A percentile compares a stretch with the other conserved stretches of the same genome.
These are phyloP conservation scores for Drosophila quinaria DNA, from an alignment of 2,888 invertebrate species.

Conservation along the genomic window DNA sequence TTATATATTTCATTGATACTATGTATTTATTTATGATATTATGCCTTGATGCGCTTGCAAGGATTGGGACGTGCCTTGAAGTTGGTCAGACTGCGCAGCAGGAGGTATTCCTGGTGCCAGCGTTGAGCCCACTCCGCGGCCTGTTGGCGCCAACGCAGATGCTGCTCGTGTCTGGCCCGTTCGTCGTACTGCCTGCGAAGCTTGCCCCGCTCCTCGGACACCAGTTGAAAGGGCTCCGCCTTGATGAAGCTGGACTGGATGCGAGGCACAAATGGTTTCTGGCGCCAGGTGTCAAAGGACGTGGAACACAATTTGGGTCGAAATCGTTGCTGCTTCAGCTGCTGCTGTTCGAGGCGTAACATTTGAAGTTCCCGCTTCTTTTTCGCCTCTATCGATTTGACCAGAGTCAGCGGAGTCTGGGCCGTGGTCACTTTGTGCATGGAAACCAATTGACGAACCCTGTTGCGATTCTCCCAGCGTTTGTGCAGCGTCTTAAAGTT, in stretches of 20 bases:
- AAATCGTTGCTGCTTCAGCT: neutral
- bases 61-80: slow-evolving; percentile 67
- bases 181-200: slow-evolving; percentile 46
- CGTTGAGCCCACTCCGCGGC: slow-evolving; percentile 13
- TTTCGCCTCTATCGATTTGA: slow-evolving; percentile 32
- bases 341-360: neutral
- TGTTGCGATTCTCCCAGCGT: slow-evolving; percentile 27
- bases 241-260: slow-evolving; percentile 33
- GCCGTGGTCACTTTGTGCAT: slow-evolving; percentile 44
- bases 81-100: slow-evolving; percentile 45
- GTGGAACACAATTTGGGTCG: neutral
- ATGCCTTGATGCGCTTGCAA: slow-evolving; percentile 28
- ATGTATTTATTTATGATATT: slow-evolving; percentile 1
- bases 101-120: slow-evolving; percentile 20
- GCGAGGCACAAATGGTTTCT: slow-evolving; percentile 56
- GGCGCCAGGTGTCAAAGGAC: slow-evolving; percentile 24
- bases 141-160: slow-evolving; percentile 4
- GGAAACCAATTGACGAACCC: slow-evolving; percentile 18
- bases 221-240: slow-evolving; percentile 52
- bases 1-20: neutral
- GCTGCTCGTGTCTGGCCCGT: slow-evolving; percentile 12
- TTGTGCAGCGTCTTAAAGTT: slow-evolving; percentile 49
- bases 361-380: slow-evolving; percentile 20
- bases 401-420: slow-evolving; percentile 49
- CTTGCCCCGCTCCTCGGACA: slow-evolving; percentile 38